Conservation (phyloP, 2,113 vertebrate genomes). For the Turnix velox region DNA sequence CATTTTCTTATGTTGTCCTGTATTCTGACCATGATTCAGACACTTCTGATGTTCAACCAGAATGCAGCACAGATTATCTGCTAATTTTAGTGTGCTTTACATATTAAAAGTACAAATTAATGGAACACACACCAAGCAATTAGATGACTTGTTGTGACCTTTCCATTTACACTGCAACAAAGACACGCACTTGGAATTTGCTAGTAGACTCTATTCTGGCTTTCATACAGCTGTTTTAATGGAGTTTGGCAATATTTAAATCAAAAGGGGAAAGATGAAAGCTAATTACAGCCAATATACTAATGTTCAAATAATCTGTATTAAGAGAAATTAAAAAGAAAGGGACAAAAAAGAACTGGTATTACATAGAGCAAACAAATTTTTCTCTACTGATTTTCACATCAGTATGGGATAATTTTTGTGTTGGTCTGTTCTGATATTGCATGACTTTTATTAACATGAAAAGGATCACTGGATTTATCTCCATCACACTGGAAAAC, state of each 20-base stretch:
- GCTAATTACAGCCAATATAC: conserved; percentile 30
- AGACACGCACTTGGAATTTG: neutral
- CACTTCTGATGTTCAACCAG: neutral
- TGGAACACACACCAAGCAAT: neutral
- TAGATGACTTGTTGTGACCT: neutral
- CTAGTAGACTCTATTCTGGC: conserved; percentile 9
- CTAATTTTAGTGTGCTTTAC: neutral
- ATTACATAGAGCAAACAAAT: neutral
- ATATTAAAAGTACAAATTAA: neutral
- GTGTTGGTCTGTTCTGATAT: neutral
- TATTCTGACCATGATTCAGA: neutral
- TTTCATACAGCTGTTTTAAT: neutral
- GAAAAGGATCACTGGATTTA: neutral
- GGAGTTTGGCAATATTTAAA: conserved; percentile 39
- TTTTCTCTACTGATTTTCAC: conserved; percentile 3
- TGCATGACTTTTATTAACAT: neutral
- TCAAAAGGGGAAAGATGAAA: conserved; percentile 23
- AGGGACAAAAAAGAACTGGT: neutral
- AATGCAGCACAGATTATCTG: neutral
- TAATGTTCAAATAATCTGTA: conserved; percentile 31
- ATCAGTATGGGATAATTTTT: neutral
- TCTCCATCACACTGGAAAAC: neutral
- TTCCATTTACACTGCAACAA: neutral
- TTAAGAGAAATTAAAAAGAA: conserved; percentile 31
- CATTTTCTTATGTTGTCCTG: neutral